Base-by-base conservation (phyloP, 1,140 invertebrate species). In the Drosophila bocqueti region DNA sequence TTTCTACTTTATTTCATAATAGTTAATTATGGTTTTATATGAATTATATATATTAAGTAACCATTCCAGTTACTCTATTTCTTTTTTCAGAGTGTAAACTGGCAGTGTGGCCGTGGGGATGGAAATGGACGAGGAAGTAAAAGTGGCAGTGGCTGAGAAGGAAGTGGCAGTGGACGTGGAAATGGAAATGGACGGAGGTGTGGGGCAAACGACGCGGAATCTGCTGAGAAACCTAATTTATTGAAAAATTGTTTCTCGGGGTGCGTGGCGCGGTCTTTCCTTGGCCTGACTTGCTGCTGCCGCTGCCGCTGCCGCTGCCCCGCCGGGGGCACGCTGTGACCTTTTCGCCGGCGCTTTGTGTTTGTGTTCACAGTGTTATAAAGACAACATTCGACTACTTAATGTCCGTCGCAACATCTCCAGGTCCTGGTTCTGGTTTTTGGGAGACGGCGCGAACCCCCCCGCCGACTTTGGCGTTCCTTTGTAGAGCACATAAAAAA, bases 181-280 rank as follows among this genome's bases (percentile, higher is more conserved):
- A 45, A 43, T 55, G 46, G 18, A 18, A 63, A 58, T 58, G 61
- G 11, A 26, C 45, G 36, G n/a, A 71, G 79, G 79, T 50, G 79
- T 76, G 63, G 60, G 81, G 60, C 63, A 68, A 78, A 69, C 67
- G 64, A 69, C 76, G 64, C 63, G 85, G 81, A 89, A 89, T 90
- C 84, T 84, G 81, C 83, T 84, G 78, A 84, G 85, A 89, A 90
- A 89, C 84, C 84, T 89, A 90, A 89, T 89, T 89, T 89, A 89
- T 89, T 89, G 84, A 89, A 89, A 89, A 90, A 90, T 89, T 90
- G 77, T 90, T 90, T 79, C 74, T 69, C 54, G 74, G 85, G 78
- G 85, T 81, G 85, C 68, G 84, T 66, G 36, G 40, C 24, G 40
- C 64, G 36, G 59, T 46, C 58, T 24, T 63, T 34, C 24, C 57